A percentile compares a stretch with the other conserved stretches of the same genome.
Conservation (phyloP, 2,113 vertebrate species). For the Muntiacus reevesi region DNA sequence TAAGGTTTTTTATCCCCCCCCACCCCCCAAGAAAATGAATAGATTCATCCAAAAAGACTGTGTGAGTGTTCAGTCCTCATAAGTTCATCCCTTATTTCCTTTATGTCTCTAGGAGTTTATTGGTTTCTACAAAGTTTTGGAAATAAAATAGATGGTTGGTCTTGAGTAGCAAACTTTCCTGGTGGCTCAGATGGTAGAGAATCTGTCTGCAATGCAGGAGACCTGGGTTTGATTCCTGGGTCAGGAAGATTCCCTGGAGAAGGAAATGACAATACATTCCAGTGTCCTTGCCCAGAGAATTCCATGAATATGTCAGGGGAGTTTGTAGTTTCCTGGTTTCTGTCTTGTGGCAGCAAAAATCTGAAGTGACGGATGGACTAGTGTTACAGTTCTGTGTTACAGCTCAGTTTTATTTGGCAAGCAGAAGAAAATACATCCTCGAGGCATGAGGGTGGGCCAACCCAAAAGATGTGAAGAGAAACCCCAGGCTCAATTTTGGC, state of each 20-base stretch:
- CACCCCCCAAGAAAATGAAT: neutral
- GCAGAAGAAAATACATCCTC: neutral
- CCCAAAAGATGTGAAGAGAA: neutral
- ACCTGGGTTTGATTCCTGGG: neutral
- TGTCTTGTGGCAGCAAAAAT: neutral
- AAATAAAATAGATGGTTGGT: conserved; percentile 17
- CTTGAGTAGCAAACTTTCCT: neutral
- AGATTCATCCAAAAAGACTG: neutral
- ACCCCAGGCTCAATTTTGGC: neutral
- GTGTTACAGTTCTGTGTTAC: neutral
- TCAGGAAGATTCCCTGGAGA: neutral
- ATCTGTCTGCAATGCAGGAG: neutral
- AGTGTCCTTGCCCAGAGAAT: neutral
- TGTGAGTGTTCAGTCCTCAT: neutral
- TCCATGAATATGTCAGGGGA: neutral
- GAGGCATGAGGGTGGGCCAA: rapidly evolving
- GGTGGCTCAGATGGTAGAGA: neutral
- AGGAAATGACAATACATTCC: neutral
- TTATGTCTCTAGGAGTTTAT: neutral
- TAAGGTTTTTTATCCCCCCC: too few relatives aligned
- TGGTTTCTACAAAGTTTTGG: neutral
- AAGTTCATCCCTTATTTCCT: neutral
- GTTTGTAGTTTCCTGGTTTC: neutral
- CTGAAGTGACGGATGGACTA: neutral
- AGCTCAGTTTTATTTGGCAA: neutral